A percentile compares a stretch with the other conserved stretches of the same genome.
These are phyloP conservation scores for Lithosia quadra DNA, from an alignment of 2,888 invertebrate species.

Conservation along the genomic window DNA sequence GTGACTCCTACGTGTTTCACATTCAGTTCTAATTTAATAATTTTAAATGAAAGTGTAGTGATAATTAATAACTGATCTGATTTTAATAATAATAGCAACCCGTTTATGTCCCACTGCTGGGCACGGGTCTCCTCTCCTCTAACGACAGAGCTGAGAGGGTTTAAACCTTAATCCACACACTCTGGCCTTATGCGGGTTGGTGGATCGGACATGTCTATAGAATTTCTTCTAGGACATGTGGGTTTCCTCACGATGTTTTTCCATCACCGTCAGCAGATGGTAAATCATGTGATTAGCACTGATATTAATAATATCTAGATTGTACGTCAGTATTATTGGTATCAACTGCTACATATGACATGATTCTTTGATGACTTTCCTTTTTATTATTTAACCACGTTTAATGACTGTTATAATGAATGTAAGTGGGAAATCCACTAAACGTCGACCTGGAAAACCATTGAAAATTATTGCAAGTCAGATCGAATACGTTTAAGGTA, in stretches of 20 bases:
- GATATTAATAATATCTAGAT: not conserved
- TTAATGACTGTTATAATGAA: not conserved
- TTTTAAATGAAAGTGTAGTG: not conserved
- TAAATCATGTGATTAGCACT: too few species aligned
- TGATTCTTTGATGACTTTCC: not conserved
- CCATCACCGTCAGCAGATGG: too few species aligned
- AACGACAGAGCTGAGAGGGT: too few species aligned
- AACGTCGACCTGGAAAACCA: not conserved
- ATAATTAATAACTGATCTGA: not conserved
- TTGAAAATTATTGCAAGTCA: not conserved
- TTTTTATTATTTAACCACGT: not conserved
- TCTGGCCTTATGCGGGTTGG: too few species aligned
- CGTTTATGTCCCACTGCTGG: too few species aligned
- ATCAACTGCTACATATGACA: not conserved
- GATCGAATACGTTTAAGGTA: not conserved
- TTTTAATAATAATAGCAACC: too few species aligned
- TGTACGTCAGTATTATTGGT: not conserved
- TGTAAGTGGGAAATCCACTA: not conserved
- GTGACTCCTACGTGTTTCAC: slow-evolving; percentile 32
- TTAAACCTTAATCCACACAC: too few species aligned
- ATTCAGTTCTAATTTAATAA: slow-evolving; percentile 18
- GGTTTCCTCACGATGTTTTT: too few species aligned
- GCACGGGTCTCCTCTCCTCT: too few species aligned
- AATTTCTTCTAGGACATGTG: too few species aligned
- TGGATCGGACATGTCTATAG: too few species aligned